Evolutionary conservation across 2,113 vertebrate species (phyloP).

Genomic region (Myocastor coypus): DNA sequence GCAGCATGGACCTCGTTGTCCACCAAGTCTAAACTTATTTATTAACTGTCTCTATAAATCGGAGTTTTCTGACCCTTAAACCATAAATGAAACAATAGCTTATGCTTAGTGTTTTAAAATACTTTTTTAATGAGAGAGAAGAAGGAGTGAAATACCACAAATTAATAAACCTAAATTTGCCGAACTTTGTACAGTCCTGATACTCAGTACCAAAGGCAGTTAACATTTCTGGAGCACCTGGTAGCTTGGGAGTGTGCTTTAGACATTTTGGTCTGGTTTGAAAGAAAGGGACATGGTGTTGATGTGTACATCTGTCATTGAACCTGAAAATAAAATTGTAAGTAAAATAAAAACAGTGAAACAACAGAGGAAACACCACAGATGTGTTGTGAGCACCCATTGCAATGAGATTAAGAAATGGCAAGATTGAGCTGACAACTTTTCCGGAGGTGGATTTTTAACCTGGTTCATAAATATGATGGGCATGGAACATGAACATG

Average conservation of each 20-base stretch:
- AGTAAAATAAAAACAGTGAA: slow-evolving; percentile 14
- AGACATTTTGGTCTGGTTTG: not conserved
- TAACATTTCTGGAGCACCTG: not conserved
- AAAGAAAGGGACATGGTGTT: not conserved
- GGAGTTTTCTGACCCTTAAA: slow-evolving; percentile 35
- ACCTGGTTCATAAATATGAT: not conserved
- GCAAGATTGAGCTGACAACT: not conserved
- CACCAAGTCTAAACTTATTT: slow-evolving; percentile 49
- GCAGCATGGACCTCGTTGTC: not conserved
- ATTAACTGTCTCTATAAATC: not conserved
- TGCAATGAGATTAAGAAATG: not conserved
- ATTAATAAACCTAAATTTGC: slow-evolving; percentile 5
- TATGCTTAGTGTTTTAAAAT: slow-evolving; percentile 52
- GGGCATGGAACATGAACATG: not conserved
- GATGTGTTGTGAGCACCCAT: not conserved
- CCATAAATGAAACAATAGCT: slow-evolving; percentile 12
- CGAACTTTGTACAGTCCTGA: not conserved
- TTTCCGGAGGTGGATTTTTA: slow-evolving; percentile 19
- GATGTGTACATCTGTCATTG: not conserved
- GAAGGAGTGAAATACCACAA: not conserved
- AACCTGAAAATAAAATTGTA: slow-evolving; percentile 40
- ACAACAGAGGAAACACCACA: not conserved
- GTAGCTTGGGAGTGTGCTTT: not conserved
- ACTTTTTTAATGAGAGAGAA: slow-evolving; percentile 32
- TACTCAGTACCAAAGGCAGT: not conserved